Evolutionary conservation across 2,888 invertebrate species (phyloP).

Genomic region (Stegophylla sp.): DNA sequence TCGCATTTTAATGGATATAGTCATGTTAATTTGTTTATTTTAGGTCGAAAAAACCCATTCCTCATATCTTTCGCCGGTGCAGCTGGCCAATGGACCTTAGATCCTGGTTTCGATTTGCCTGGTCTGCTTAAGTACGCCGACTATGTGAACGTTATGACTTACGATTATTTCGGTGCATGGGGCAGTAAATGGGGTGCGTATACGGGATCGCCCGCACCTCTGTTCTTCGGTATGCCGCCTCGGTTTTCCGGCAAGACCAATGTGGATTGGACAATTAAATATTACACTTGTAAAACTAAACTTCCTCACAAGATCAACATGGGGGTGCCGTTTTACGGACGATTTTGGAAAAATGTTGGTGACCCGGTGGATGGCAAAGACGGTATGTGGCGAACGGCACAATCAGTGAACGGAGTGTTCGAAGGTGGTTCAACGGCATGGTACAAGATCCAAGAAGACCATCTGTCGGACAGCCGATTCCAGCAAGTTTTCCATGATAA

Average conservation of each 20-base stretch:
- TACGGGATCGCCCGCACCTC: slow-evolving; percentile 60
- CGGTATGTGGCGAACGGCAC: slow-evolving; percentile 59
- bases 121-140: slow-evolving; percentile 60
- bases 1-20: too few species aligned
- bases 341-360: slow-evolving; percentile 60
- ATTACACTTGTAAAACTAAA: slow-evolving; percentile 60
- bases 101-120: slow-evolving; percentile 60
- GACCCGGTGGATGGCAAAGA: slow-evolving; percentile 59
- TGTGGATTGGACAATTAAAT: slow-evolving; percentile 60
- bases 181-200: slow-evolving; percentile 61
- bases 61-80: slow-evolving; percentile 61
- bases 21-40: background rate
- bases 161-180: slow-evolving; percentile 61
- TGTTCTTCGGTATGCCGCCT: slow-evolving; percentile 60
- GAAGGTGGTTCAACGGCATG: slow-evolving; percentile 60
- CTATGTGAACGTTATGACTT: slow-evolving; percentile 60
- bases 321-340: slow-evolving; percentile 61
- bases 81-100: slow-evolving; percentile 60
- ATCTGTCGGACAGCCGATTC: slow-evolving; percentile 53
- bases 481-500: slow-evolving; percentile 57
- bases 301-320: slow-evolving; percentile 60
- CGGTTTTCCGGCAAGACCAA: slow-evolving; percentile 60
- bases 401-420: slow-evolving; percentile 50
- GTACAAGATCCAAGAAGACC: slow-evolving; percentile 57
- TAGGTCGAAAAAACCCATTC: slow-evolving; percentile 52